Evolutionary conservation across 2,888 invertebrate species (phyloP).

Genomic region (Lobophora halterata): DNA sequence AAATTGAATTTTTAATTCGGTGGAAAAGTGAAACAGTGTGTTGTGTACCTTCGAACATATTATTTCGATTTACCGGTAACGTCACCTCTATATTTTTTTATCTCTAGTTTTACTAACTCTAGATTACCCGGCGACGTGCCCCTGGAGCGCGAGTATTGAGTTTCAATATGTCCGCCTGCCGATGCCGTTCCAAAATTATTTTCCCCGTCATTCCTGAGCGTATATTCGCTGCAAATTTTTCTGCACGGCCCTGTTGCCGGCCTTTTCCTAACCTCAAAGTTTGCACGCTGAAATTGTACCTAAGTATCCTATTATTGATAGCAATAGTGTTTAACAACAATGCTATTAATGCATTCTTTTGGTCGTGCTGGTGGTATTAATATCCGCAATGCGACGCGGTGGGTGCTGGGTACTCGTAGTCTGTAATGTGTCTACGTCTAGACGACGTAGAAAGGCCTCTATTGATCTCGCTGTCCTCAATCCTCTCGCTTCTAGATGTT

Average conservation of each 20-base stretch:
- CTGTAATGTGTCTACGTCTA: constrained; percentile 20
- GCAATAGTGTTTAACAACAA: constrained; percentile 31
- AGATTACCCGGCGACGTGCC: constrained; percentile 43
- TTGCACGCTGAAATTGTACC: constrained; percentile 22
- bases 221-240: constrained; percentile 36
- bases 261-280: constrained; percentile 62
- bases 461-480: constrained; percentile 17
- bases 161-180: constrained; percentile 72
- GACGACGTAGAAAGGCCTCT: constrained; percentile 11
- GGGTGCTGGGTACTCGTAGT: constrained; percentile 11
- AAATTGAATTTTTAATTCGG: constrained; percentile 51
- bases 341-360: constrained; percentile 19
- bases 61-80: constrained; percentile 68
- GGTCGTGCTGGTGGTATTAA: constrained; percentile 13
- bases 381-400: constrained; percentile 31
- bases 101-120: constrained; percentile 42
- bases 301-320: constrained; percentile 8
- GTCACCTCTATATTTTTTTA: constrained; percentile 44
- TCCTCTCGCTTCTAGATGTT: constrained; percentile 10
- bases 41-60: constrained; percentile 60
- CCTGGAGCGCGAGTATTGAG: constrained; percentile 68
- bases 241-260: constrained; percentile 42
- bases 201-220: constrained; percentile 52
- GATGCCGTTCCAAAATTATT: constrained; percentile 64
- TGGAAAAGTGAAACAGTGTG: constrained; percentile 67